A percentile compares a stretch with the other conserved stretches of the same genome.
phyloP scores from a whole-genome alignment of 2,797 vertebrate genomes.

The Menidia menidia region DNA sequence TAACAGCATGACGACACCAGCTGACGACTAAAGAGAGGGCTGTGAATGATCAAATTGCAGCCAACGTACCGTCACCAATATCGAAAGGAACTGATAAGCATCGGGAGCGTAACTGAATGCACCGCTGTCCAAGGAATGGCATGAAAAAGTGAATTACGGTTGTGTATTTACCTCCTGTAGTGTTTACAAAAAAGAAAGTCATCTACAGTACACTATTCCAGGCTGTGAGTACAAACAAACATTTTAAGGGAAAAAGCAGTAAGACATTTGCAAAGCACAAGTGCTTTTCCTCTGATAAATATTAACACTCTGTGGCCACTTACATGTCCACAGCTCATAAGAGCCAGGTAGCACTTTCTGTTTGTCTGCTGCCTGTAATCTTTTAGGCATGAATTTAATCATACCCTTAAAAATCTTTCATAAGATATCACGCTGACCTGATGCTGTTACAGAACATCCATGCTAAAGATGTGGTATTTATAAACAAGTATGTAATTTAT shows the following conservation, averaged over 20 bases:
- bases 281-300: slow-evolving; percentile 37
- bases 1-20: slow-evolving; percentile 39
- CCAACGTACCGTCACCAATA: slow-evolving; percentile 31
- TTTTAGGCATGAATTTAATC: slow-evolving; percentile 36
- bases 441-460: slow-evolving; percentile 19
- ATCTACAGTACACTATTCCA: slow-evolving; percentile 5
- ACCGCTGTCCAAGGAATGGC: slow-evolving; percentile 12
- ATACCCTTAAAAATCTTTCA: slow-evolving; percentile 22
- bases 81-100: slow-evolving; percentile 33
- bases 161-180: neutral
- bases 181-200: slow-evolving; percentile 41
- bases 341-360: slow-evolving; percentile 10
- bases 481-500: slow-evolving; percentile 25
- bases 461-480: slow-evolving; percentile 18
- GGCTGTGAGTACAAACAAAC: slow-evolving; percentile 32
- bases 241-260: slow-evolving; percentile 19
- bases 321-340: slow-evolving; percentile 35
- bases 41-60: slow-evolving; percentile 38
- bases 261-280: slow-evolving; percentile 54
- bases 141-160: neutral
- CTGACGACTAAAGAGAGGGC: slow-evolving; percentile 29
- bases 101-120: slow-evolving; percentile 47
- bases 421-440: slow-evolving; percentile 20
- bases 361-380: slow-evolving; percentile 19
- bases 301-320: slow-evolving; percentile 27